Evolutionary conservation across 1,140 invertebrate species (phyloP).

Genomic region (Bombus confusus): DNA sequence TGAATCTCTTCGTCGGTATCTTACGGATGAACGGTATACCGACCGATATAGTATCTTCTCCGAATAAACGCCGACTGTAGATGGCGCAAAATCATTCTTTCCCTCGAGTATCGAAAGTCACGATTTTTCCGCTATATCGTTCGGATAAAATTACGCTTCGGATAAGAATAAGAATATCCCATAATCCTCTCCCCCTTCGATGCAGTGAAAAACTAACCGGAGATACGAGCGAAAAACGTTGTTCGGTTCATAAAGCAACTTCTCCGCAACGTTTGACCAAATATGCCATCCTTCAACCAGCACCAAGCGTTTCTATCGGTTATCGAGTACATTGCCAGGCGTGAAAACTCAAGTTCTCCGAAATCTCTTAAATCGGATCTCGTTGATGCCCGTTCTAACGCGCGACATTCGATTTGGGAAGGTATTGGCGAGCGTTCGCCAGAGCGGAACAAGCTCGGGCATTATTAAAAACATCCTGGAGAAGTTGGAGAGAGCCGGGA

Average conservation of each 20-base stretch:
- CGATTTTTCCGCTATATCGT: neutral
- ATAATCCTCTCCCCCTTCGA: too few relatives aligned
- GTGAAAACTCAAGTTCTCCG: neutral
- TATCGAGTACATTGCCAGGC: too few relatives aligned
- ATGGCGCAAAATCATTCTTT: neutral
- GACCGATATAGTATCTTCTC: neutral
- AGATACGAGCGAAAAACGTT: neutral
- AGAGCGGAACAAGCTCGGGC: slow-evolving; percentile 18
- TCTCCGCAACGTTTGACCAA: too few relatives aligned
- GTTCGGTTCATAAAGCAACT: neutral
- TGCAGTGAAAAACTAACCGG: neutral
- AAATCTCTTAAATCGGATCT: neutral
- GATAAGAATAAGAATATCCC: neutral
- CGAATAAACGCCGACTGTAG: neutral
- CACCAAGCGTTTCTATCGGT: neutral
- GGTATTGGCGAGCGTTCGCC: neutral
- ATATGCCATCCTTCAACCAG: too few relatives aligned
- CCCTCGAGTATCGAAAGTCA: neutral
- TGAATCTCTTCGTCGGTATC: neutral
- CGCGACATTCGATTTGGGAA: neutral
- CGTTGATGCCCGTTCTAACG: neutral
- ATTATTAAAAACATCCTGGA: slow-evolving; percentile 57
- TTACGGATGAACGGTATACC: neutral
- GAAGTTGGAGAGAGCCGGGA: slow-evolving; percentile 40
- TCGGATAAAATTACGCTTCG: neutral